phyloP scores from a whole-genome alignment of 2,113 vertebrate genomes.

The Mustelus asterias region DNA sequence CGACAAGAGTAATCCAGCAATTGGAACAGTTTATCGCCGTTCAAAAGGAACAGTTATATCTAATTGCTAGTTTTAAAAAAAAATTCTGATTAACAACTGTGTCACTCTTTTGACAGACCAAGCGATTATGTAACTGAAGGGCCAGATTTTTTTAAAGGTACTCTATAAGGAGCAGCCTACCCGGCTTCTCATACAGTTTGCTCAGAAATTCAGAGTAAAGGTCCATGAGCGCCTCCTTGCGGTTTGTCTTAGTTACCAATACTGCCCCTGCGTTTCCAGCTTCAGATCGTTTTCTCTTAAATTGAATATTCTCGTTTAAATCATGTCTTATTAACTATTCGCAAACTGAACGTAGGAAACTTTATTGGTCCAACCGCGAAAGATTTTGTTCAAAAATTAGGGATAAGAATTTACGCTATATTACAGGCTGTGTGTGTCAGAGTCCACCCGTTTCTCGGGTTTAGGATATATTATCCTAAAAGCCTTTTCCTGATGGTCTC shows the following conservation, averaged over 20 bases:
- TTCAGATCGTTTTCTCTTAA: not conserved
- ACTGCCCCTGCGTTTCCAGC: not conserved
- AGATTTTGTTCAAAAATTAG: not conserved
- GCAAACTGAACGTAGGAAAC: not conserved
- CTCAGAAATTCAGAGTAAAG: not conserved
- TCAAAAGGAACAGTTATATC: not conserved
- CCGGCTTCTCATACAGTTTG: not conserved
- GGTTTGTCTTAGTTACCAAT: not conserved
- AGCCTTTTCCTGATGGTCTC: too few relatives aligned
- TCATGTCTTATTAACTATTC: not conserved
- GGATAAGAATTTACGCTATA: not conserved
- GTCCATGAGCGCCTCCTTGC: conserved; percentile 27
- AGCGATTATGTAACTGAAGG: not conserved
- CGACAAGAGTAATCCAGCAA: not conserved
- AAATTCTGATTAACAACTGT: not conserved
- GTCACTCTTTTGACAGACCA: not conserved
- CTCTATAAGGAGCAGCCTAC: not conserved
- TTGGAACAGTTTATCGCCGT: not conserved
- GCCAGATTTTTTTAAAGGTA: not conserved
- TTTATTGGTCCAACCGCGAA: too few relatives aligned
- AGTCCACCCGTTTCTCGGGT: too few relatives aligned
- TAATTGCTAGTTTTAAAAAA: not conserved
- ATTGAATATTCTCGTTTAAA: not conserved
- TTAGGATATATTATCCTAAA: not conserved
- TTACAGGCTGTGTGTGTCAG: not conserved